A percentile compares a stretch with the other conserved stretches of the same genome.
phyloP scores from a whole-genome alignment of 2,888 invertebrate species.

The Cepaea hortensis region DNA sequence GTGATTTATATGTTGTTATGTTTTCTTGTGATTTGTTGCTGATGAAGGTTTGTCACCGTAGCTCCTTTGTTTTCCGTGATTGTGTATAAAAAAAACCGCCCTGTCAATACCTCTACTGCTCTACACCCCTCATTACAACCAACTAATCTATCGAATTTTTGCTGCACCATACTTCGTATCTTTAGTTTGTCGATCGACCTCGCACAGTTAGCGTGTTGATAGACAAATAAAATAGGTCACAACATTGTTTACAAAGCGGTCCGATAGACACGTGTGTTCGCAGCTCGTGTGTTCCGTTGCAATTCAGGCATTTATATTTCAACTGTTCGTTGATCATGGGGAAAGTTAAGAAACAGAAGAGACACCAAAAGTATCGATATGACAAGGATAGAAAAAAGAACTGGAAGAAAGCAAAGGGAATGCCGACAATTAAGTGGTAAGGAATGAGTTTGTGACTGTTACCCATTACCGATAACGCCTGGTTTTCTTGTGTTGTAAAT shows the following conservation, averaged over 20 bases:
- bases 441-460: not conserved
- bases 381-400: slow-evolving; percentile 63
- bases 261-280: not conserved
- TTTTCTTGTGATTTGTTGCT: too few relatives aligned
- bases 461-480: slow-evolving; percentile 26
- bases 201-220: not conserved
- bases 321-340: slow-evolving; percentile 35
- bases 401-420: slow-evolving; percentile 67
- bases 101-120: too few relatives aligned
- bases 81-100: too few relatives aligned
- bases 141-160: too few relatives aligned
- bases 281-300: not conserved
- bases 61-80: too few relatives aligned
- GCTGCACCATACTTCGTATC: too few relatives aligned
- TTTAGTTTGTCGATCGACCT: too few relatives aligned
- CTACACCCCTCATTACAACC: too few relatives aligned
- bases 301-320: not conserved
- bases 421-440: slow-evolving; percentile 69
- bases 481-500: not conserved
- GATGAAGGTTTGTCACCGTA: too few relatives aligned
- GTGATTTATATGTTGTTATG: too few relatives aligned
- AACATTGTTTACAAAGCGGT: not conserved
- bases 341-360: slow-evolving; percentile 59
- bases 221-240: not conserved
- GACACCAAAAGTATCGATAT: slow-evolving; percentile 63